A percentile compares a stretch with the other conserved stretches of the same genome.
These are phyloP conservation scores for Ennomos fuscantarius DNA, from an alignment of 2,888 invertebrate species.

Conservation along the genomic window DNA sequence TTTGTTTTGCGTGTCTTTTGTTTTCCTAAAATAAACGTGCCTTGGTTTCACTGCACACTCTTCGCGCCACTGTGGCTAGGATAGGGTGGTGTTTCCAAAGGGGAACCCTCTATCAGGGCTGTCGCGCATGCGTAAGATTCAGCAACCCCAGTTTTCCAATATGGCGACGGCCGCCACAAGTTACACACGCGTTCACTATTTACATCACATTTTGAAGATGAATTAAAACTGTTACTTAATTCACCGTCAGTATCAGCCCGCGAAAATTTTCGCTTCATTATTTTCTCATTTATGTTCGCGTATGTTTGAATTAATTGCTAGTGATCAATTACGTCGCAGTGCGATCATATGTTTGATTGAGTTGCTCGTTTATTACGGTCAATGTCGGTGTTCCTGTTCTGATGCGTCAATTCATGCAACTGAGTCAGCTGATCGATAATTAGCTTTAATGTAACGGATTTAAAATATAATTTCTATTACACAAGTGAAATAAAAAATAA, in stretches of 20 bases:
- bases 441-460: conserved; percentile 22
- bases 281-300: conserved; percentile 37
- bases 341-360: conserved; percentile 63
- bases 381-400: conserved; percentile 50
- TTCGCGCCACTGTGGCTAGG: conserved; percentile 35
- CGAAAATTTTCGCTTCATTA: conserved; percentile 35
- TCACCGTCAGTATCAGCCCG: neutral
- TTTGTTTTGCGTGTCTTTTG: conserved; percentile 45
- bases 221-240: conserved; percentile 32
- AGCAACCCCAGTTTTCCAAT: conserved; percentile 75
- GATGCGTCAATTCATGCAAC: conserved; percentile 46
- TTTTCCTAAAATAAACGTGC: conserved; percentile 45
- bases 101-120: conserved; percentile 56
- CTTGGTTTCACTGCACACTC: conserved; percentile 38
- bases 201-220: conserved; percentile 47
- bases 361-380: conserved; percentile 55
- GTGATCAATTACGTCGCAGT: conserved; percentile 56
- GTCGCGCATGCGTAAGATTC: conserved; percentile 71
- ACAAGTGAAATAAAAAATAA: conserved; percentile 13
- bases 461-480: neutral
- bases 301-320: conserved; percentile 27
- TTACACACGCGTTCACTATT: conserved; percentile 75
- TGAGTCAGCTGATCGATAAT: conserved; percentile 40
- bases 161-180: conserved; percentile 80
- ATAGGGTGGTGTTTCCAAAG: conserved; percentile 57